Evolutionary conservation across 2,888 invertebrate species (phyloP).

Genomic region (Acleris laterana): DNA sequence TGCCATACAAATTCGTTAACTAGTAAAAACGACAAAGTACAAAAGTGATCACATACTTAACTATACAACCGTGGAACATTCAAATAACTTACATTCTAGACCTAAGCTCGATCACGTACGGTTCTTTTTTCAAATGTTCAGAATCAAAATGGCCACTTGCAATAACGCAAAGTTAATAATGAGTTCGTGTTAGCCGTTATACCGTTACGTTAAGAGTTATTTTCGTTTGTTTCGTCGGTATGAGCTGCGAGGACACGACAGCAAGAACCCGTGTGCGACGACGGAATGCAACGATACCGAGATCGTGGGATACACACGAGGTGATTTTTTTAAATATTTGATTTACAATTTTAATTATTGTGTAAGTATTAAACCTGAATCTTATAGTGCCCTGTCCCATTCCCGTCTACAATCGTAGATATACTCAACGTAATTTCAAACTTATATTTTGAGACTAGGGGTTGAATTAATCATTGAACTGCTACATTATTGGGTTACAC

Average conservation of each 20-base stretch:
- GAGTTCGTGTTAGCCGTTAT: not conserved
- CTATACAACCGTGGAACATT: not conserved
- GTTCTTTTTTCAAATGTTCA: constrained; percentile 39
- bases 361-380: not conserved
- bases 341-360: constrained; percentile 5
- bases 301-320: constrained; percentile 54
- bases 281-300: constrained; percentile 73
- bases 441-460: too few species aligned
- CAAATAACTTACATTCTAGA: not conserved
- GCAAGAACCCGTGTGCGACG: constrained; percentile 69
- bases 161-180: constrained; percentile 12
- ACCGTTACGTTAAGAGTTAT: not conserved
- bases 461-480: too few species aligned
- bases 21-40: not conserved
- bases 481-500: too few species aligned
- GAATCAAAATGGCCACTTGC: constrained; percentile 24
- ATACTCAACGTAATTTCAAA: too few species aligned
- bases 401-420: too few species aligned
- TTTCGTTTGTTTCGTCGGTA: constrained; percentile 36
- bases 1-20: too few species aligned
- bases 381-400: too few species aligned
- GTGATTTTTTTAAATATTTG: constrained; percentile 43
- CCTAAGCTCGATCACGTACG: constrained; percentile 37
- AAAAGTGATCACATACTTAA: too few species aligned
- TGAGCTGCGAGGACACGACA: constrained; percentile 54